These are phyloP conservation scores for Aphis craccivora DNA, from an alignment of 1,140 invertebrate species.

Conservation along the genomic window DNA sequence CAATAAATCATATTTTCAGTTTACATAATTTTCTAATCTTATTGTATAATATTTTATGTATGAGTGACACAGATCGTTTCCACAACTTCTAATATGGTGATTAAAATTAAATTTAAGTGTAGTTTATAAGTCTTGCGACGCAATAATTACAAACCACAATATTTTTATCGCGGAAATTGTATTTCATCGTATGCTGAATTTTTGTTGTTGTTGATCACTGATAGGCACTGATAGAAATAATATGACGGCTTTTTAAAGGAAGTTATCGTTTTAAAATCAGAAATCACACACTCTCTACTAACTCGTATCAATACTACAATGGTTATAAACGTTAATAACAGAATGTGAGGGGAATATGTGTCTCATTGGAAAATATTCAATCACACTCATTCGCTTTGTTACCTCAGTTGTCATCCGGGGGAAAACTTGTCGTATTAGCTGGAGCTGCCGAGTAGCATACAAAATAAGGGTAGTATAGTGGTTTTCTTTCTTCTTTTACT, in stretches of 20 bases:
- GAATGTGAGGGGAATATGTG: neutral
- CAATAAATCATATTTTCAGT: neutral
- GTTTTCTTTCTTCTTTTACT: neutral
- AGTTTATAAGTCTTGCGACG: neutral
- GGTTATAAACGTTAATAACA: conserved; percentile 14
- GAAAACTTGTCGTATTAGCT: neutral
- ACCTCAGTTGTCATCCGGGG: neutral
- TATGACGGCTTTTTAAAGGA: neutral
- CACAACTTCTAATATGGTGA: neutral
- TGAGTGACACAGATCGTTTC: neutral
- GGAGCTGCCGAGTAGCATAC: neutral
- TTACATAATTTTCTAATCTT: neutral
- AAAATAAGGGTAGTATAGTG: conserved; percentile 1
- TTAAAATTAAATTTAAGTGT: neutral
- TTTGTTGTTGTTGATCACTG: neutral
- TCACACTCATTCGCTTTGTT: conserved; percentile 23
- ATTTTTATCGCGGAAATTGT: neutral
- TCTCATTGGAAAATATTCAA: conserved; percentile 9
- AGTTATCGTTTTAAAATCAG: neutral
- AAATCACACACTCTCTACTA: neutral
- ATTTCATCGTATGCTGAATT: neutral
- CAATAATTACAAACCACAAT: neutral
- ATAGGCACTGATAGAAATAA: neutral
- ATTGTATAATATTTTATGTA: neutral
- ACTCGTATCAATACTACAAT: neutral